phyloP scores from a whole-genome alignment of 53 echinoderm and acorn worm genomes.

The Arbacia lixula region DNA sequence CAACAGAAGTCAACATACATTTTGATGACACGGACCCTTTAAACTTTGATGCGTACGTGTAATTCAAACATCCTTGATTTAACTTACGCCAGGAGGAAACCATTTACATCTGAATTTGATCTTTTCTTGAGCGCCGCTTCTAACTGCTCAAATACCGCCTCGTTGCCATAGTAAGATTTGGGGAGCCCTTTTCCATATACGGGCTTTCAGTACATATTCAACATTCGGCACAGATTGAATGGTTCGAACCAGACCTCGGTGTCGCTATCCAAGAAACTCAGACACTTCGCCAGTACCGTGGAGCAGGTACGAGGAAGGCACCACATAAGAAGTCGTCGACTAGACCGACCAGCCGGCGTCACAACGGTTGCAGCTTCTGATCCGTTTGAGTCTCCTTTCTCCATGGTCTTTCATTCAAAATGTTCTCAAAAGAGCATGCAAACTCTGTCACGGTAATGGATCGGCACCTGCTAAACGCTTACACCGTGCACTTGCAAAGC shows the following conservation, averaged over 20 bases:
- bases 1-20: no score
- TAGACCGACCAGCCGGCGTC: no score
- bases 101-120: background rate
- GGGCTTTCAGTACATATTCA: background rate
- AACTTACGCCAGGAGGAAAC: constrained; percentile 10
- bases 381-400: no score
- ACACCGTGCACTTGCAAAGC: no score
- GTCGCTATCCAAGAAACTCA: constrained; percentile 26
- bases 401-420: no score
- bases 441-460: no score
- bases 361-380: no score
- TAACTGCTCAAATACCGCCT: constrained; percentile 2
- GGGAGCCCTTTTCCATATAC: background rate
- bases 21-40: no score
- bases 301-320: constrained; percentile 26
- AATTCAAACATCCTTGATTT: no score
- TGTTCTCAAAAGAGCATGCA: no score
- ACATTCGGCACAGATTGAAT: constrained; percentile 5
- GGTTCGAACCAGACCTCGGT: constrained; percentile 45
- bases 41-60: no score
- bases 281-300: constrained; percentile 32
- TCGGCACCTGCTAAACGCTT: no score
- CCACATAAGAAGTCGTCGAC: constrained; percentile 19
- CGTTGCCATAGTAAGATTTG: background rate
- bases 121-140: background rate